These are phyloP conservation scores for Piezodorus guildinii DNA, from an alignment of 1,140 invertebrate genomes.

Conservation along the genomic window DNA sequence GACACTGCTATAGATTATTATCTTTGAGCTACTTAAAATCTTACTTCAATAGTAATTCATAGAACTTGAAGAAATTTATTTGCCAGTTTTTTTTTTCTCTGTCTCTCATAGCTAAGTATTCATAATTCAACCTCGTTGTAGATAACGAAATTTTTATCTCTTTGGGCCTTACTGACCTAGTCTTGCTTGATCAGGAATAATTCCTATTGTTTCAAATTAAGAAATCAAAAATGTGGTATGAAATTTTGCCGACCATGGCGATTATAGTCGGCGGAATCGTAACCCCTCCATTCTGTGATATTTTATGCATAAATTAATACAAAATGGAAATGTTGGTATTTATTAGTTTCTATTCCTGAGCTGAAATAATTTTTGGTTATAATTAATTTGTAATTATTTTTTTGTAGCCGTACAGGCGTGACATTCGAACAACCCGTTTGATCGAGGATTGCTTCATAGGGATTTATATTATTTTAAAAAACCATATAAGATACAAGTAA, in stretches of 20 bases:
- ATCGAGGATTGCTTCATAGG: slow-evolving; percentile 3
- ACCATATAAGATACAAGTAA: slow-evolving; percentile 15
- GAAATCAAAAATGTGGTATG: slow-evolving; percentile 20
- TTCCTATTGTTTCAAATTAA: background rate
- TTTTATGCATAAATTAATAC: slow-evolving; percentile 7
- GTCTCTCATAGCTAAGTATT: no score
- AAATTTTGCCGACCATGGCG: slow-evolving; percentile 15
- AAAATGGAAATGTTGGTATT: slow-evolving; percentile 17
- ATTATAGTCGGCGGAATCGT: background rate
- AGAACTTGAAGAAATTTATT: no score
- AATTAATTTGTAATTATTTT: background rate
- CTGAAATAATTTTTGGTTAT: background rate
- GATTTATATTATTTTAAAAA: slow-evolving; percentile 13
- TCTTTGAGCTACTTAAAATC: no score
- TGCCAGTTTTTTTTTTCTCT: no score
- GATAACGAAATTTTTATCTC: background rate
- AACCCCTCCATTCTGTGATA: slow-evolving; percentile 2
- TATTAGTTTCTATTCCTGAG: background rate
- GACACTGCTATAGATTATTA: no score
- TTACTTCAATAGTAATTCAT: no score
- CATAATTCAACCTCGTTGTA: background rate
- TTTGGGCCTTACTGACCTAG: background rate
- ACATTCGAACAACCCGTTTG: background rate
- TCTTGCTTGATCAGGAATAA: no score
- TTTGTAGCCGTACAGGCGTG: slow-evolving; percentile 20